Percentiles rank a stretch among this genome's conserved stretches.
Conservation (phyloP, 2,797 vertebrate genomes). For the Anolis apletophallus region DNA sequence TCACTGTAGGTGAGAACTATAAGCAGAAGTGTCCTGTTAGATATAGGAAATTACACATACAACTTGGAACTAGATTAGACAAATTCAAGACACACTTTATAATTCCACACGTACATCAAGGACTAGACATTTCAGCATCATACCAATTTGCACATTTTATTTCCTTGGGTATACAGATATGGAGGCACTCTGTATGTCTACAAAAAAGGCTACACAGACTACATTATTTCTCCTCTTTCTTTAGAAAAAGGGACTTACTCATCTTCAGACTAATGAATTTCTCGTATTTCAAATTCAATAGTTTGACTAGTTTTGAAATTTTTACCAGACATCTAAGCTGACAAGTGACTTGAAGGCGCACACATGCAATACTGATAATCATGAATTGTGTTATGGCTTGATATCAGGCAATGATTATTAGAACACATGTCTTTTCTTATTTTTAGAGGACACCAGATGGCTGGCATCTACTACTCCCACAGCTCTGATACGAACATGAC, state of each 20-base stretch:
- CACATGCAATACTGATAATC: slow-evolving; percentile 9
- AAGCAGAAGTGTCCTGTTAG: background rate
- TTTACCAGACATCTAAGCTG: background rate
- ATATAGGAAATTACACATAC: background rate
- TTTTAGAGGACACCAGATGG: slow-evolving; percentile 28
- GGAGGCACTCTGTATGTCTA: background rate
- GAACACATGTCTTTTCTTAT: slow-evolving; percentile 14
- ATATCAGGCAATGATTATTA: slow-evolving; percentile 26
- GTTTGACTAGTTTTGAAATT: background rate
- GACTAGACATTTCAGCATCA: background rate
- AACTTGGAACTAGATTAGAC: background rate
- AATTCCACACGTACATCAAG: background rate
- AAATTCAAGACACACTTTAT: background rate
- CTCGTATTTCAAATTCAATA: slow-evolving; percentile 17
- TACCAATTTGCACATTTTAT: background rate
- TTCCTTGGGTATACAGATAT: background rate
- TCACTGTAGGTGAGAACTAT: background rate
- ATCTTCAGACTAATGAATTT: background rate
- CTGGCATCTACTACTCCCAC: background rate
- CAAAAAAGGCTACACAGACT: background rate
- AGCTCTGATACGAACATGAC: slow-evolving; percentile 9
- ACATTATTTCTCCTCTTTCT: background rate
- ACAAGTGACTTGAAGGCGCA: too few species aligned
- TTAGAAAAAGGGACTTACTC: background rate
- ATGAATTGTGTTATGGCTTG: slow-evolving; percentile 12